A percentile compares a stretch with the other conserved stretches of the same genome.
Evolutionary conservation across 2,888 invertebrate genomes (phyloP).

Genomic region (Megaustenia siamemsis): DNA sequence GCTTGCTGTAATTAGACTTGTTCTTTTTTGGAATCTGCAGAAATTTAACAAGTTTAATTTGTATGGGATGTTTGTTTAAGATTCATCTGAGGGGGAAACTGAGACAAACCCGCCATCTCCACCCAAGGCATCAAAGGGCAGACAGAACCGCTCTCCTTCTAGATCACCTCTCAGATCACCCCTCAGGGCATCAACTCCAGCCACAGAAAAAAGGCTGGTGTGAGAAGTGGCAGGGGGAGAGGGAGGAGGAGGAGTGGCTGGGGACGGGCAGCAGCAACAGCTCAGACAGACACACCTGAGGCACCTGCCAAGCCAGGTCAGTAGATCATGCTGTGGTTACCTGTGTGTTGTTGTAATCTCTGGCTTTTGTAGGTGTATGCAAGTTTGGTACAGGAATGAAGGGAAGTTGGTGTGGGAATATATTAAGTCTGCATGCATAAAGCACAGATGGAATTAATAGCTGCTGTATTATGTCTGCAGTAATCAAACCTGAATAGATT

Average conservation of each 20-base stretch:
- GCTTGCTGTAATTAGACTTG: too few relatives aligned
- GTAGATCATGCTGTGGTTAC: not conserved
- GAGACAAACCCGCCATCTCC: conserved; percentile 39
- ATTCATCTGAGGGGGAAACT: conserved; percentile 37
- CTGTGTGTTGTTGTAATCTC: too few relatives aligned
- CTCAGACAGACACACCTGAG: conserved; percentile 31
- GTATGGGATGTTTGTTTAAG: not conserved
- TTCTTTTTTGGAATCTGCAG: too few relatives aligned
- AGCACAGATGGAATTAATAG: too few relatives aligned
- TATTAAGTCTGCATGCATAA: too few relatives aligned
- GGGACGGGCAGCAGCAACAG: conserved; percentile 58
- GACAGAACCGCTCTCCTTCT: conserved; percentile 52
- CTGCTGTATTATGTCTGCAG: too few relatives aligned
- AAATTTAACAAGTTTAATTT: not conserved
- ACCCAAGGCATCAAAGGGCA: conserved; percentile 50
- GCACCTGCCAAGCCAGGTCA: conserved; percentile 40
- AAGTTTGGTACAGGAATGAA: too few relatives aligned
- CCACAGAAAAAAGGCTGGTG: conserved; percentile 49
- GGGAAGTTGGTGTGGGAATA: too few relatives aligned
- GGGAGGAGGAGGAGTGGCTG: conserved; percentile 66
- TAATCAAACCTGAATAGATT: too few relatives aligned
- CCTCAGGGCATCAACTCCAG: conserved; percentile 7
- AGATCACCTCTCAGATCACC: conserved; percentile 38
- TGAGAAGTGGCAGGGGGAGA: conserved; percentile 58
- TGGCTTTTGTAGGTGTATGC: too few relatives aligned